These are phyloP conservation scores for Megaceryle maxima DNA, from an alignment of 2,113 vertebrate genomes.

Conservation along the genomic window DNA sequence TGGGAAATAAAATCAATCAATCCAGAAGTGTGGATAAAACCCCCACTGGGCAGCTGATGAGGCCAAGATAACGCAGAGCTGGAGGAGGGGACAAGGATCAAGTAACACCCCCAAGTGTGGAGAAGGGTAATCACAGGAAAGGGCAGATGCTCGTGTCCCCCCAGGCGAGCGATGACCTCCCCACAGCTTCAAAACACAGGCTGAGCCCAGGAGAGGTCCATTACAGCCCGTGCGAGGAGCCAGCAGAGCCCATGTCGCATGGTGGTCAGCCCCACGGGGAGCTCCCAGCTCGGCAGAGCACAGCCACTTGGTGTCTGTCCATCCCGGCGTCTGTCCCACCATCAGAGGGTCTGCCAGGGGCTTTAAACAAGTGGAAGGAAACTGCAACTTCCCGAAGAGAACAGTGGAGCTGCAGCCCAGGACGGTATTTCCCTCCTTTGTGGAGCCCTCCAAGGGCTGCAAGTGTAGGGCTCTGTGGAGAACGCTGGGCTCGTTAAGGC, in stretches of 20 bases:
- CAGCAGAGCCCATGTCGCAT: not conserved
- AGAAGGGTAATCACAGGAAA: not conserved
- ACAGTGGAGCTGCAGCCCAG: not conserved
- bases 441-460: not conserved
- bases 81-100: not conserved
- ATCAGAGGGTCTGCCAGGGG: not conserved
- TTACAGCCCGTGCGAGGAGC: not conserved
- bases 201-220: not conserved
- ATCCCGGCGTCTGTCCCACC: rapidly evolving
- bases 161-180: rapidly evolving
- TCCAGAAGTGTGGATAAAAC: not conserved
- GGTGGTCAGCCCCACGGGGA: rapidly evolving
- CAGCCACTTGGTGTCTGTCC: rapidly evolving
- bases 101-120: not conserved
- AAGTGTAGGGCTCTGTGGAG: rapidly evolving
- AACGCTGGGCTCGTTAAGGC: rapidly evolving
- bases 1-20: too few relatives aligned
- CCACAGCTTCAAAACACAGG: not conserved
- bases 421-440: constrained; percentile 37
- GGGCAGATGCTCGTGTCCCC: not conserved
- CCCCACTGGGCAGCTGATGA: not conserved
- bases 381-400: not conserved
- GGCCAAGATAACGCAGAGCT: not conserved
- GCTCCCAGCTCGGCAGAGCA: not conserved
- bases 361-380: constrained; percentile 25